Percentiles rank a stretch among this genome's conserved stretches.
Evolutionary conservation across 1,140 invertebrate genomes (phyloP).

Genomic region (Drosophila ananassae): DNA sequence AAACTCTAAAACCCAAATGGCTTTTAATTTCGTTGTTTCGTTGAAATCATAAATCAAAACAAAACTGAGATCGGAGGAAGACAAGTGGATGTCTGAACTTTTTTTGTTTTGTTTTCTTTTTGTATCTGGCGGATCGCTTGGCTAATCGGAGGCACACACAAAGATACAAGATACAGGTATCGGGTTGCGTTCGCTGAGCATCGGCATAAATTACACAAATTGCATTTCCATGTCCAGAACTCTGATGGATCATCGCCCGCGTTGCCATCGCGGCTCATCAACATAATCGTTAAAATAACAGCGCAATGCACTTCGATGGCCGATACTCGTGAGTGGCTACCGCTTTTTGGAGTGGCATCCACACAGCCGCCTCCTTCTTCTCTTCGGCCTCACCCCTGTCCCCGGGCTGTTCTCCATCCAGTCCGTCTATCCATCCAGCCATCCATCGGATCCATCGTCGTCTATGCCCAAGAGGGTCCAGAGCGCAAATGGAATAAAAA

Average conservation of each 20-base stretch:
- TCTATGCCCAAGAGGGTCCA: constrained; percentile 58
- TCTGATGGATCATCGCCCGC: constrained; percentile 79
- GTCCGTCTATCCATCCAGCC: constrained; percentile 8
- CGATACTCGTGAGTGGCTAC: constrained; percentile 70
- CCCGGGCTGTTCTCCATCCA: neutral
- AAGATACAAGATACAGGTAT: constrained; percentile 40
- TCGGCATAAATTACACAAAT: constrained; percentile 83
- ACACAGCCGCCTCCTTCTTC: neutral
- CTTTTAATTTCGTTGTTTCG: constrained; percentile 70
- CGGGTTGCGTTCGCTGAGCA: constrained; percentile 44
- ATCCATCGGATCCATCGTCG: constrained; percentile 27
- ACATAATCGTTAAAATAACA: constrained; percentile 83
- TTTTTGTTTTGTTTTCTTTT: constrained; percentile 21
- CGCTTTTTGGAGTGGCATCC: constrained; percentile 39
- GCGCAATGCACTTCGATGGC: constrained; percentile 79
- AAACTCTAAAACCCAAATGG: constrained; percentile 45
- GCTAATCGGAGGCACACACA: constrained; percentile 64
- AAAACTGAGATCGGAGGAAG: constrained; percentile 48
- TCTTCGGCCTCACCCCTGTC: neutral
- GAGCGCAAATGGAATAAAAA: constrained; percentile 42
- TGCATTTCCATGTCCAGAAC: constrained; percentile 80
- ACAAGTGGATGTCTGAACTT: constrained; percentile 73
- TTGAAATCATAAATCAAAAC: constrained; percentile 79
- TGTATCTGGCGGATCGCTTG: constrained; percentile 75
- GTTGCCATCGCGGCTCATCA: constrained; percentile 71